Base-by-base conservation (phyloP, 2,888 invertebrate species). In the Chorisops tibialis region DNA sequence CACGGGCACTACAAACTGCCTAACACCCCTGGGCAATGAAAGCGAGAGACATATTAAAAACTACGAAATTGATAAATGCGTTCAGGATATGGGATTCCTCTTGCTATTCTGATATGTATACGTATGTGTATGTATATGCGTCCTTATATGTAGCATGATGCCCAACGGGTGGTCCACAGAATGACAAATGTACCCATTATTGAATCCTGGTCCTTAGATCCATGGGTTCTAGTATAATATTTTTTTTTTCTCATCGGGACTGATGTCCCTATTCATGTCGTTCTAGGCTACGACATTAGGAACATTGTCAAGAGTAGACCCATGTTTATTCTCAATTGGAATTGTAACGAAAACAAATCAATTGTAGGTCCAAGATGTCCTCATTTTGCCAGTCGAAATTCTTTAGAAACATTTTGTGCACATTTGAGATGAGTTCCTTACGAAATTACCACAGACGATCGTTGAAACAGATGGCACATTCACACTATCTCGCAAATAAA, bases 131-230 rank as follows among this genome's bases (percentile, higher is more conserved):
- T 61, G 41, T n/a, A 37, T 39, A 39, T 9, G 41, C 48, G 50
- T 50, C 62, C 41, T 41, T 41, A n/a, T 22, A 14, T 16, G n/a
- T n/a, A n/a, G n/a, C n/a, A n/a, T n/a, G n/a, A 37, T 30, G 45
- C 61, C 61, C 66, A 56, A 61, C 66, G 66, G 66, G 66, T 66
- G 66, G 66, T 66, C 66, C 43, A 56, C 58, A 63, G 61, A 61
- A 66, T 66, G 66, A 66, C 66, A 66, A 66, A 66, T 66, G 66
- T 64, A 63, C 19, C 66, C 60, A 66, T 66, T 64, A 66, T 66
- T 66, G 63, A 63, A 65, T 62, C 60, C 54, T 41, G 45, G 43
- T 51, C 45, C 21, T 60, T 41, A 41, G 59, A 9, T 12, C 50
- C 59, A 48, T 56, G 48, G 50, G 60, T 60, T 50, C 37, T 24